Base-by-base conservation (phyloP, 2,797 vertebrate genomes). In the Chelidonichthys spinosus region DNA sequence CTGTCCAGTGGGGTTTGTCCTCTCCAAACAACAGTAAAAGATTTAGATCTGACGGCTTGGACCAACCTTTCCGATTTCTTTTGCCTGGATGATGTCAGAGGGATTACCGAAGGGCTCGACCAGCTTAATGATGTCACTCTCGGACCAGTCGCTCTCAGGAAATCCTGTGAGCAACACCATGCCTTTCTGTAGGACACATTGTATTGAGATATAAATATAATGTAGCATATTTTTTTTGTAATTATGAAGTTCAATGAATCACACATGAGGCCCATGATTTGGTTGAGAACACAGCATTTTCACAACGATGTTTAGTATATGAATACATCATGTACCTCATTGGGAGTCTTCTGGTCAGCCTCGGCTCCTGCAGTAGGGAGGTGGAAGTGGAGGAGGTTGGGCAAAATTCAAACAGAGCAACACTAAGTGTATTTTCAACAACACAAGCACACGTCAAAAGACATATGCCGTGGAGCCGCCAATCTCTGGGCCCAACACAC, bases 1-100 rank as follows among this genome's bases (percentile, higher is more conserved):
- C 15, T 18, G 43, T 49, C 25, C 61, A 17, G 14, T 40, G 25
- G 17, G 8, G n/a, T 49, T 60, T 32, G 7, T 18, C 4, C 1
- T 46, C 68, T 61, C 8, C 47, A 0, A 14, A 1, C 37, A 11
- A 59, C 7, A 44, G 7, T 40, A 3, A 54, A 25, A 18, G 4
- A 7, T 17, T 50, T 9, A 64, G 7, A 25, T 40, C 9, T 4
- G 33, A 35, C 25, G 25, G 33, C 11, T 5, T 5, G 5, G 0
- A 59, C 77, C 6, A 81, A 96, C 96, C 96, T 96, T 96, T 72
- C 94, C 92, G 0, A 96, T 90, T 37, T 94, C 92, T 35, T 90
- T 76, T 1, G 96, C 84, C 69, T 95, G 39, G 52, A 97, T 92
- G 74, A 97, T 67, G 78, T 95, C 92, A 50, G 85, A 94, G 9